These are phyloP conservation scores for Ips nitidus DNA, from an alignment of 1,140 invertebrate genomes.

Conservation along the genomic window DNA sequence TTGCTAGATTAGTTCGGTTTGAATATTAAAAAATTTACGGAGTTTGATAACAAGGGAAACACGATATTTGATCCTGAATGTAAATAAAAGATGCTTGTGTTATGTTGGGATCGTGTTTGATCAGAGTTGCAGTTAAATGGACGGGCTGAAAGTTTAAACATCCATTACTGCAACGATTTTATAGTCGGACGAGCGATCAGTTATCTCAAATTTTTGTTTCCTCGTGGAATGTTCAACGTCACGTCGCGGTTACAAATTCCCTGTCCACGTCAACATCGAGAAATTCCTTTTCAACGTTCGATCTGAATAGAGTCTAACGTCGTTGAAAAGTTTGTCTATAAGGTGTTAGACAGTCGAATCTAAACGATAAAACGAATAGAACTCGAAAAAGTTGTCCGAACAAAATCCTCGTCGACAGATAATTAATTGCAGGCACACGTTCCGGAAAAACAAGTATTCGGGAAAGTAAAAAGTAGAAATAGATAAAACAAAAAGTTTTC, in stretches of 20 bases:
- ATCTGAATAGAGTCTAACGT: neutral
- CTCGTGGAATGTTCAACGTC: too few relatives aligned
- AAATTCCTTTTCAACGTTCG: neutral
- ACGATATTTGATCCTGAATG: too few relatives aligned
- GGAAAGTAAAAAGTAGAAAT: constrained; percentile 39
- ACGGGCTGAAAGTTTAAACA: neutral
- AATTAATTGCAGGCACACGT: constrained; percentile 42
- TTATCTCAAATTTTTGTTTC: too few relatives aligned
- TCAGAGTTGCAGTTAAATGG: neutral
- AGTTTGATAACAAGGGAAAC: too few relatives aligned
- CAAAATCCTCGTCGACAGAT: constrained; percentile 43
- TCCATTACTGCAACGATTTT: neutral
- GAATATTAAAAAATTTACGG: too few relatives aligned
- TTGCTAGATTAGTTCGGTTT: too few relatives aligned
- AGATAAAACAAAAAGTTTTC: constrained; percentile 40
- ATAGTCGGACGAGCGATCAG: too few relatives aligned
- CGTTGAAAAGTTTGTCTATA: constrained; percentile 31
- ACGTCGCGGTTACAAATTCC: too few relatives aligned
- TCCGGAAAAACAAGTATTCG: constrained; percentile 35
- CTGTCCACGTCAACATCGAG: neutral
- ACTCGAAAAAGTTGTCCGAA: constrained; percentile 41
- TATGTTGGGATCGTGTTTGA: too few relatives aligned
- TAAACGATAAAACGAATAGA: constrained; percentile 43
- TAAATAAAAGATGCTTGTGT: too few relatives aligned
- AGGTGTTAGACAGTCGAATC: constrained; percentile 40